These are phyloP conservation scores for Trachops cirrhosus DNA, from an alignment of 2,797 vertebrate species.

Conservation along the genomic window DNA sequence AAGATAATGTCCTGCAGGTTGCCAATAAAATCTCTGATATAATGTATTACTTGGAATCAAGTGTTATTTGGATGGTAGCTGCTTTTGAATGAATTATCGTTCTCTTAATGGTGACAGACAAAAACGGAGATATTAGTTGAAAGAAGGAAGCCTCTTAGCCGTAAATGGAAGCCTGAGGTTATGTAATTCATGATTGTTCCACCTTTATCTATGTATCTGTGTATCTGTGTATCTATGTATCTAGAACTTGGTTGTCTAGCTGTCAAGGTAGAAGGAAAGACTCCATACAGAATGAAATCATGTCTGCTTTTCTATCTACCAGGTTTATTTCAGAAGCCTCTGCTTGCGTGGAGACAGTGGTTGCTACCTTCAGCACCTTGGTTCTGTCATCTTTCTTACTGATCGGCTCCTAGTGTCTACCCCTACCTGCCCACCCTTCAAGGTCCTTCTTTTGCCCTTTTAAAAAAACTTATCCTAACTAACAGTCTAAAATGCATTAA, in stretches of 20 bases:
- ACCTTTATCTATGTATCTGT: not conserved
- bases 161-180: not conserved
- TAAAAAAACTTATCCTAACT: not conserved
- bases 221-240: not conserved
- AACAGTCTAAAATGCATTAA: not conserved
- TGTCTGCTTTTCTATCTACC: rapidly evolving
- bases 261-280: not conserved
- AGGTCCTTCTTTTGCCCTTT: not conserved
- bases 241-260: not conserved
- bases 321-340: not conserved
- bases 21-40: conserved; percentile 51
- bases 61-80: conserved; percentile 52
- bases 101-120: conserved; percentile 28
- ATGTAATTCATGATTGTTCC: not conserved
- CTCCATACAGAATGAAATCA: not conserved
- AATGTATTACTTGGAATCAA: conserved; percentile 45
- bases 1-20: conserved; percentile 56
- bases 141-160: not conserved
- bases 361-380: too few relatives aligned
- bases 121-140: conserved; percentile 21
- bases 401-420: rapidly evolving
- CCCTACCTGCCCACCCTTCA: not conserved
- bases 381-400: rapidly evolving
- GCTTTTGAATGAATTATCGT: conserved; percentile 21
- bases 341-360: rapidly evolving